phyloP scores from a whole-genome alignment of 2,113 vertebrate genomes.

The Cryptoleucopteryx plumbea region DNA sequence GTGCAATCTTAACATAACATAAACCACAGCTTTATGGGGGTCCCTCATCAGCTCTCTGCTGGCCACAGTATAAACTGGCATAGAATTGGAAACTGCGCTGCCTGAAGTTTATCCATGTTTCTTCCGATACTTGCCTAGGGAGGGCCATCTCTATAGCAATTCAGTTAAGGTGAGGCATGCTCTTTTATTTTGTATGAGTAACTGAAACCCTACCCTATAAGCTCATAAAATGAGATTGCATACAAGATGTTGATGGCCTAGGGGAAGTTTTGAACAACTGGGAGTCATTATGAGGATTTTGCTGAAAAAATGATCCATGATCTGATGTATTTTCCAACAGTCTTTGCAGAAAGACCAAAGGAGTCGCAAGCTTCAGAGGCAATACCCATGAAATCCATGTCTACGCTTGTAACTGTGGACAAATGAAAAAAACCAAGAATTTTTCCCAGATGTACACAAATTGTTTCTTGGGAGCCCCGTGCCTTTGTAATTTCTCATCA shows the following conservation, averaged over 20 bases:
- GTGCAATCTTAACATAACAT: background rate
- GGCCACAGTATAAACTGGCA: background rate
- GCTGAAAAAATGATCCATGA: conserved; percentile 30
- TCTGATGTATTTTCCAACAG: background rate
- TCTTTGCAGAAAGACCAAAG: background rate
- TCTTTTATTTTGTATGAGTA: conserved; percentile 27
- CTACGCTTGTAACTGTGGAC: background rate
- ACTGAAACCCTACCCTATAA: conserved; percentile 20
- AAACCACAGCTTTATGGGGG: conserved; percentile 4
- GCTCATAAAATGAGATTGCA: conserved; percentile 46
- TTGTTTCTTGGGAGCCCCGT: background rate
- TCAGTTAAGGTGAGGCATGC: conserved; percentile 5
- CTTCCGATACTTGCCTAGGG: background rate
- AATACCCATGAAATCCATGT: background rate
- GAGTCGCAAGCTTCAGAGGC: background rate
- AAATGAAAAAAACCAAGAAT: background rate
- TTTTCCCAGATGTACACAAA: background rate
- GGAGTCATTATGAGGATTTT: conserved; percentile 34
- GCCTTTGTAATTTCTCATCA: background rate
- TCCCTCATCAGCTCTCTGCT: background rate
- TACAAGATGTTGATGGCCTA: conserved; percentile 54
- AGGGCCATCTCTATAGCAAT: background rate
- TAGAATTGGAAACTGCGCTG: background rate
- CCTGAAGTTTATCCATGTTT: background rate
- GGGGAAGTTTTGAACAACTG: conserved; percentile 33